These are phyloP conservation scores for Carterocephalus palaemon DNA, from an alignment of 2,888 invertebrate genomes.

Conservation along the genomic window DNA sequence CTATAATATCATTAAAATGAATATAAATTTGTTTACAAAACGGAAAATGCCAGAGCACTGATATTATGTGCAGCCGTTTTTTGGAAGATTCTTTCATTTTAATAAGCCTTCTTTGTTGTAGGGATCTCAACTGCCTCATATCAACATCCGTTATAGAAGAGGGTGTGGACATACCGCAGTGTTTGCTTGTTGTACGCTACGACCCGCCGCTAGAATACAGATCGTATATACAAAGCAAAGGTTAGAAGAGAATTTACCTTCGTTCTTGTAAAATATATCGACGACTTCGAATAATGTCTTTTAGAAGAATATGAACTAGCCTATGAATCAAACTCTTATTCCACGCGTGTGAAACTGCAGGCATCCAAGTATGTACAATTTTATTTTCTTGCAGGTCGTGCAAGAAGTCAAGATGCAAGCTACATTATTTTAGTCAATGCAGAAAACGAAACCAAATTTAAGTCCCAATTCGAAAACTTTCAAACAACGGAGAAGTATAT, in stretches of 20 bases:
- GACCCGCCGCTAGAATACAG: slow-evolving; percentile 85
- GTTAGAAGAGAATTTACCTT: slow-evolving; percentile 46
- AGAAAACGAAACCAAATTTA: slow-evolving; percentile 44
- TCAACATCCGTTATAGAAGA: slow-evolving; percentile 91
- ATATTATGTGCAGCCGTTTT: too few relatives aligned
- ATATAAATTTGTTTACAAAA: too few relatives aligned
- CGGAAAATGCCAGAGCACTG: too few relatives aligned
- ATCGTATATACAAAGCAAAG: slow-evolving; percentile 94
- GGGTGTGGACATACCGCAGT: slow-evolving; percentile 91
- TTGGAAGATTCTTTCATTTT: too few relatives aligned
- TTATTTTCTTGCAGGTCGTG: slow-evolving; percentile 81
- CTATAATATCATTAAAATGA: not conserved
- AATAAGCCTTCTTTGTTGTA: too few relatives aligned
- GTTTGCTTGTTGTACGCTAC: slow-evolving; percentile 88
- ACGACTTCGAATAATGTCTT: too few relatives aligned
- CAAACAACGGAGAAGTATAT: slow-evolving; percentile 76
- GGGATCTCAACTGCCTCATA: slow-evolving; percentile 67
- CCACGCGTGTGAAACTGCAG: too few relatives aligned
- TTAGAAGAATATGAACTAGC: too few relatives aligned
- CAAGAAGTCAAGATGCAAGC: slow-evolving; percentile 81
- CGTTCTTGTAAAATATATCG: too few relatives aligned
- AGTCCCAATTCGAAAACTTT: slow-evolving; percentile 59
- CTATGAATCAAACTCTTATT: too few relatives aligned
- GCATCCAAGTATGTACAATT: too few relatives aligned
- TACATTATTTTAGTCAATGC: slow-evolving; percentile 78